These are phyloP conservation scores for Eretmocerus hayati DNA, from an alignment of 2,888 invertebrate species.

Conservation along the genomic window DNA sequence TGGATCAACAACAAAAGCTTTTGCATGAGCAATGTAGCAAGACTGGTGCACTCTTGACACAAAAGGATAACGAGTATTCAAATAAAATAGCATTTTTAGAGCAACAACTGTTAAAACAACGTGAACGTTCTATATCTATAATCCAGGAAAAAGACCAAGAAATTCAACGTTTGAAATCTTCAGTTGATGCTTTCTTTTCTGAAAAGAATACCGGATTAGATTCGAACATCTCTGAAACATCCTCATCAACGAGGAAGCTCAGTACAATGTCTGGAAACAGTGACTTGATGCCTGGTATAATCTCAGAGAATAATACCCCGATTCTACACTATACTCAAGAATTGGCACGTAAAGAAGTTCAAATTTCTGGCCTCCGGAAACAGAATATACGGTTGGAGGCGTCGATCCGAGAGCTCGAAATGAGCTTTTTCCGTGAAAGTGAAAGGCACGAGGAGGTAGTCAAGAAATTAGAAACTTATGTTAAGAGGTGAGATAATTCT, in stretches of 20 bases:
- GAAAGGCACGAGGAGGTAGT: conserved; percentile 40
- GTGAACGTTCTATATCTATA: conserved; percentile 69
- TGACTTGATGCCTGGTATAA: conserved; percentile 40
- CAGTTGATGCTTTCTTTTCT: conserved; percentile 50
- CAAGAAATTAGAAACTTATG: conserved; percentile 36
- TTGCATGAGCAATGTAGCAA: conserved; percentile 37
- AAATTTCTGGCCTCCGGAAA: conserved; percentile 65
- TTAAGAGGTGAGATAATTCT: conserved; percentile 37
- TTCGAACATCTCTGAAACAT: conserved; percentile 30
- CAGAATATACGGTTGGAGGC: conserved; percentile 58
- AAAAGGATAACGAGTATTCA: conserved; percentile 51
- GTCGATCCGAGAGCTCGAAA: conserved; percentile 40
- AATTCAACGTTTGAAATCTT: conserved; percentile 55
- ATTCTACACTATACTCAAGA: conserved; percentile 80
- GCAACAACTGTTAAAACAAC: conserved; percentile 68
- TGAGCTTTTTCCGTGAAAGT: conserved; percentile 36
- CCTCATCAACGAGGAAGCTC: conserved; percentile 26
- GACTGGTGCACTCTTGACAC: conserved; percentile 33
- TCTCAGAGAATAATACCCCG: conserved; percentile 61
- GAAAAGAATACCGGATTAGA: conserved; percentile 39
- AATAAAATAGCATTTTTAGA: conserved; percentile 57
- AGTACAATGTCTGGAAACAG: conserved; percentile 21
- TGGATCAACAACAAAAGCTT: conserved; percentile 55
- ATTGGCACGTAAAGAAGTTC: conserved; percentile 71
- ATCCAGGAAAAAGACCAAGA: conserved; percentile 76